Base-by-base conservation (phyloP, 2,888 invertebrate species). In the Scaptomyza flava region DNA sequence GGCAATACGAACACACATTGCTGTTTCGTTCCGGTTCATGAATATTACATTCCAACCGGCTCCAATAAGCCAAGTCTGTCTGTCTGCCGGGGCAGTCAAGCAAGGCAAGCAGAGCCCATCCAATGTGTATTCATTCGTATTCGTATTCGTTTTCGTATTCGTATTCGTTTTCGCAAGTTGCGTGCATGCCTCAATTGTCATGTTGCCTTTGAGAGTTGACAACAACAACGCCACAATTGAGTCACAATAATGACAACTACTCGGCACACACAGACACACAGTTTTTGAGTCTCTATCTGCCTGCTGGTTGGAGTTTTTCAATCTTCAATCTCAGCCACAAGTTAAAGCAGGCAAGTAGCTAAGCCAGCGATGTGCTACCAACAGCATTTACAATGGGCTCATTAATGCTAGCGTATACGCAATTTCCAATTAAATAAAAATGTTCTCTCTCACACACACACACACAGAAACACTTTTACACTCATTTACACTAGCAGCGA, bases 341-440 rank as follows among this genome's bases (percentile, higher is more conserved):
- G 20, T 23, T 8, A 52, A 58, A 57, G 57, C 43, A 52, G 43
- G 46, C 66, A 48, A 46, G 36, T 67, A 54, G 52, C 81, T 69
- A 79, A 77, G 69, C 69, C 65, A 43, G 38, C 14, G 7, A 38
- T 14, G 38, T 36, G 42, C 48, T 56, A 52, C 60, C 43, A 52
- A 54, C 67, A 65, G 70, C 53, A 56, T 64, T 63, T 56, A 79
- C 85, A 87, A 85, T 85, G 76, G 76, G 70, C 82, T 85, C 87
- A 76, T 84, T 87, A 85, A 82, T 73, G 81, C 52, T 72, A 82
- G 76, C 87, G 77, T 84, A 87, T 84, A 84, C 84, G 85, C 84
- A 87, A 84, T 84, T 87, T 85, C 66, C 85, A 87, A 85, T 84
- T 84, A 84, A 81, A 87, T 87, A 85, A 76, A 79, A 82, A 84